Conservation (phyloP, 2,113 vertebrate genomes). For the Pachyramphus minor region DNA sequence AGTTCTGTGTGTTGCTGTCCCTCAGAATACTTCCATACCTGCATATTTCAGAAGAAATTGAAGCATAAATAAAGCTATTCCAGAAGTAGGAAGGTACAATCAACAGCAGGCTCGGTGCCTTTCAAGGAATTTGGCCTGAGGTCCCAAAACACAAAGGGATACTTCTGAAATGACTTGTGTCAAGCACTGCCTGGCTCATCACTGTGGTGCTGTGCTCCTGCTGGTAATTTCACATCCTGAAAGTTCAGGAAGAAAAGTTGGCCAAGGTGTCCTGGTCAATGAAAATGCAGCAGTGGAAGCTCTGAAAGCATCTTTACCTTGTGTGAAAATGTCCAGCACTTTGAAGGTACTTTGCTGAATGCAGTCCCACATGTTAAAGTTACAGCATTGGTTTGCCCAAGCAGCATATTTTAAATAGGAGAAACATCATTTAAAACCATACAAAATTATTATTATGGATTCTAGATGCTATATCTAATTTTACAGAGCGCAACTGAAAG, state of each 20-base stretch:
- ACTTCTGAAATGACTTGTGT: not conserved
- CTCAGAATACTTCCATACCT: not conserved
- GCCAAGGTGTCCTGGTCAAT: accelerated
- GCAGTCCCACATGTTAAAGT: accelerated
- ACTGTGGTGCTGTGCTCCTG: not conserved
- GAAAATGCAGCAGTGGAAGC: not conserved
- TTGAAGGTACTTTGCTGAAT: not conserved
- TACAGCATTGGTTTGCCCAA: not conserved
- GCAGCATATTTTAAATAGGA: not conserved
- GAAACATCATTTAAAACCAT: not conserved
- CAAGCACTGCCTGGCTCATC: not conserved
- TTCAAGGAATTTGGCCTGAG: not conserved
- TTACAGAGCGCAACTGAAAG: not conserved
- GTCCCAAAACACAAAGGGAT: not conserved
- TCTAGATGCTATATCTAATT: not conserved
- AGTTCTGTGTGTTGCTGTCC: not conserved
- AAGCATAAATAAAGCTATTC: not conserved
- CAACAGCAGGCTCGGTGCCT: not conserved
- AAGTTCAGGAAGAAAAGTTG: not conserved
- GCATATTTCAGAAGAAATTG: not conserved
- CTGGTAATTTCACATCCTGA: not conserved
- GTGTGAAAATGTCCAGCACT: not conserved
- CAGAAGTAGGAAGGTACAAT: not conserved
- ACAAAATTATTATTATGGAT: not conserved
- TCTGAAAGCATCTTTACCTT: accelerated